Base-by-base conservation (phyloP, 2,113 vertebrate genomes). In the Petroica traversi region DNA sequence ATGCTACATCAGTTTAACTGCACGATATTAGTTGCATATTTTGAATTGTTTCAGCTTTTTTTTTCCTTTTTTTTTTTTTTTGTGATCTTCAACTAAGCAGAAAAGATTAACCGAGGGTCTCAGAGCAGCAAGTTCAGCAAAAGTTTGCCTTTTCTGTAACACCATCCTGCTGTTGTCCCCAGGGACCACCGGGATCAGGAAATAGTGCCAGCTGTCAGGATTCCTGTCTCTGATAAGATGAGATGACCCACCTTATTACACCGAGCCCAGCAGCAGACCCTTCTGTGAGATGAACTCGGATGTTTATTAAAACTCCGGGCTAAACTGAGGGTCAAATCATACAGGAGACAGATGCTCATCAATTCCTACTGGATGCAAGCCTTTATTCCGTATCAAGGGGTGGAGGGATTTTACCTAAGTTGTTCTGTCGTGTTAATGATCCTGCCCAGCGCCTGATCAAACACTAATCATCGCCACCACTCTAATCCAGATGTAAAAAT, bases 101-200 rank as follows among this genome's bases (percentile, higher is more conserved):
- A 80, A 96, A 92, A 97, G 95, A 97, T 98, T 97, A 98, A 97
- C 90, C 0, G 3, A 73, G 94, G 96, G 96, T 97, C 96, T 97
- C 11, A 26, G 94, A 96, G 96, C 95, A 95, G 94, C 82, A 97
- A 98, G 98, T 98, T 98, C 98, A 98, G 94, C 96, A 97, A 96
- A 98, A 98, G 98, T 98, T 98, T 98, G 97, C 97, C 95, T 98
- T 97, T 98, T 97, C 92, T 97, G 95, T 97, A 97, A 98, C 96
- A 71, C 33, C 96, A 94, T 92, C 85, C 95, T 97, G 95, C 97
- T 97, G 96, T 95, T 98, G 94, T 96, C 96, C 96, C 97, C 58
- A 54, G 96, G 78, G 98, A 96, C 92, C 92, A 80, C 72, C 24
- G 10, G 84, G 88, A 73, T 93, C 92, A 97, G 97, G 96, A 97